Evolutionary conservation across 1,140 invertebrate genomes (phyloP), one percentile per base, ranked within the genome.

Genomic region (Scaptomyza graminum): DNA sequence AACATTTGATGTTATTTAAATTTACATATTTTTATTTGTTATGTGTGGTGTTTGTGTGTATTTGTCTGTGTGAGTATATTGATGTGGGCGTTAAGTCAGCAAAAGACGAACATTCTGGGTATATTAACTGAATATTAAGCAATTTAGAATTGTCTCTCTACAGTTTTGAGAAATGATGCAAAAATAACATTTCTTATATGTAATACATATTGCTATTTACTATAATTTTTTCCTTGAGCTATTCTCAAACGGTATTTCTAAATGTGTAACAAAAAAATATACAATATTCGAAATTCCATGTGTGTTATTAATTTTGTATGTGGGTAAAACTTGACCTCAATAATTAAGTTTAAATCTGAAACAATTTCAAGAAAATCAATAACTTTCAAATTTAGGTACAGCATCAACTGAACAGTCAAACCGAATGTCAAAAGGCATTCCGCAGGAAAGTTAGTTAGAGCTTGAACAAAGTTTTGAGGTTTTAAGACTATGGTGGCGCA

Each of bases 191-290:
- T 46, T 57, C 55, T 16, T 46, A 22, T 44, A n/a, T 5, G 25
- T 44, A 22, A 57, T 61, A 73, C 52, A 57, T 62, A 67, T 59
- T 51, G 67, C 61, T 78, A 73, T 78, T 73, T 78, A 57, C 68
- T 57, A 77, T 60, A 56, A 52, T 13, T 13, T n/a, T 13, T 11
- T 11, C 13, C 55, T 57, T 57, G 25, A 15, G 15, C 41, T 31
- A 8, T 22, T 31, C 55, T 57, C 55, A 56, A 76, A 59, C 65
- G 75, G 67, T 78, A 78, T 79, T 73, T 79, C 75, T 68, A 73
- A 77, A 62, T 76, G 73, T 76, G 68, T 74, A 56, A 60, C 67
- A 57, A 31, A 9, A 43, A 57, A 59, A 77, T 60, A 77, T 67
- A 78, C 61, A 37, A 79, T 57, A 62, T 15, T 62, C 63, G 60